Conservation (phyloP, 2,113 vertebrate species). For the Hypanus sabinus region DNA sequence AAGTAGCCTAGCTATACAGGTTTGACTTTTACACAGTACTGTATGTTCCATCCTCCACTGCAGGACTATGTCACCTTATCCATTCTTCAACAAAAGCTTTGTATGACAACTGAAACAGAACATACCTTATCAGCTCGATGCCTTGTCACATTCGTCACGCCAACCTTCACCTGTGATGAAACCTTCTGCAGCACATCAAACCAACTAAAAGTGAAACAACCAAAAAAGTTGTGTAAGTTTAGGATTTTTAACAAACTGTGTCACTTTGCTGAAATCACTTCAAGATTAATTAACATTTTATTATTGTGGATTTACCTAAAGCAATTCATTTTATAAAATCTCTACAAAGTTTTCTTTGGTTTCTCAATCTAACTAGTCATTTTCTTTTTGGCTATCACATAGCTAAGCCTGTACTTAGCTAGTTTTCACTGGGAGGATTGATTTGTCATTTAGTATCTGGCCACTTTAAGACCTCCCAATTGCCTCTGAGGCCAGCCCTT, state of each 20-base stretch:
- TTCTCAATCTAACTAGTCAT: too few relatives aligned
- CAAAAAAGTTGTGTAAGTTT: background rate
- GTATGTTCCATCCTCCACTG: too few relatives aligned
- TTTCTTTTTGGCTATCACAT: too few relatives aligned
- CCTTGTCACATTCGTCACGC: conserved; percentile 72
- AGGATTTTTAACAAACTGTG: background rate
- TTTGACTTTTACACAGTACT: too few relatives aligned
- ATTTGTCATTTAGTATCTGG: too few relatives aligned
- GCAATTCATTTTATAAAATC: background rate
- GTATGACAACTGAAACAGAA: background rate
- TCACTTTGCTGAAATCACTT: background rate
- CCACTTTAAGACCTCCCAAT: too few relatives aligned
- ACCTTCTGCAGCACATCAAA: conserved; percentile 96
- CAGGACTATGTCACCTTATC: background rate
- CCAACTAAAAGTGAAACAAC: conserved; percentile 61
- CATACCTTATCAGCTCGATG: conserved; percentile 88
- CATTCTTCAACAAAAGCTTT: background rate
- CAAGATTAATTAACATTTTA: background rate
- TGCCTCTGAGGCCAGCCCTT: too few relatives aligned
- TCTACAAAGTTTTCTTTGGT: background rate
- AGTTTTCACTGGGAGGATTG: too few relatives aligned
- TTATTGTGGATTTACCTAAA: background rate
- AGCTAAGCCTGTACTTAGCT: too few relatives aligned
- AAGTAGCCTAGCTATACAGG: too few relatives aligned
- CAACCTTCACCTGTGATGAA: conserved; percentile 79